Evolutionary conservation across 2,113 vertebrate species (phyloP).

Genomic region (Falco punctatus): DNA sequence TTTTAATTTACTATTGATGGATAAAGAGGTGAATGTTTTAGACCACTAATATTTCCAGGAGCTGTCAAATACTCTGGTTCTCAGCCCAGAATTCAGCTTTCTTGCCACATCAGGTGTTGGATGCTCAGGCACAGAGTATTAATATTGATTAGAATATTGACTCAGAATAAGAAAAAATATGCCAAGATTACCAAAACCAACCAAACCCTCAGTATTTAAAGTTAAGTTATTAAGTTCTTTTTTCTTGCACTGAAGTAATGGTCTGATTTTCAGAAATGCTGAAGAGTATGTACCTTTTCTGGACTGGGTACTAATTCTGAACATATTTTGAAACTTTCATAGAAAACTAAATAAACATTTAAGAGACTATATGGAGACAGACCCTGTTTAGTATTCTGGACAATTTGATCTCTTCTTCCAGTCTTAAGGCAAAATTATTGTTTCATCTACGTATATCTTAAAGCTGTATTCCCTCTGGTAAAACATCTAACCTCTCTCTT

Average conservation of each 20-base stretch:
- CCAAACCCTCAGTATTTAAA: background rate
- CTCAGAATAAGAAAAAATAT: background rate
- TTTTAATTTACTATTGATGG: background rate
- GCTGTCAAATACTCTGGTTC: background rate
- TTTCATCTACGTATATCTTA: background rate
- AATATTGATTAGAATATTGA: no score
- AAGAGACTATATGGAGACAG: background rate
- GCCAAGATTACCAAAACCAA: background rate
- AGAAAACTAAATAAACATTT: background rate
- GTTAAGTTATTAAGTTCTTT: background rate
- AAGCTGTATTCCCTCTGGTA: background rate
- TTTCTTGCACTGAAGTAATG: background rate
- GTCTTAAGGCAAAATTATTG: background rate
- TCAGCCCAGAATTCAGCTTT: background rate
- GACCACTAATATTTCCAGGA: background rate
- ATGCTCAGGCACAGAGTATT: background rate
- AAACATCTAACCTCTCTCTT: background rate
- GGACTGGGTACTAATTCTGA: background rate
- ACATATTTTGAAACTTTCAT: background rate
- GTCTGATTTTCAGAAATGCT: background rate
- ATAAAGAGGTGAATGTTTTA: background rate
- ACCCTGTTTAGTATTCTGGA: background rate
- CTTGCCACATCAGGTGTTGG: background rate
- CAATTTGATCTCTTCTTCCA: background rate
- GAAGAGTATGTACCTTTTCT: background rate